phyloP scores from a whole-genome alignment of 2,888 invertebrate species.

The Stenotaenia linearis region DNA sequence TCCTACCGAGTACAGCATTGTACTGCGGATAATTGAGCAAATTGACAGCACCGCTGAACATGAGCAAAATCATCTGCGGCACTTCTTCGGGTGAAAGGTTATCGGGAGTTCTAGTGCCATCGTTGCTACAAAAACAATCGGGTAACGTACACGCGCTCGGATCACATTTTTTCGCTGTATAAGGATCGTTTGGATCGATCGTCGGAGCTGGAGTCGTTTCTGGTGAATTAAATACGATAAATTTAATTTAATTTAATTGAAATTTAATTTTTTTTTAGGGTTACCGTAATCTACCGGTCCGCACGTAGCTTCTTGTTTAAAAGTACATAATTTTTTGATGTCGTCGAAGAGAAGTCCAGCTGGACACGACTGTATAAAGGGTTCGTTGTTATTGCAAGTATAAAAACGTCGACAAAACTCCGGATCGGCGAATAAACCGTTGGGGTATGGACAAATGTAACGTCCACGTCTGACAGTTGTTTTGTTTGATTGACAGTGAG shows the following conservation, averaged over 20 bases:
- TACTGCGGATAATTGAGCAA: constrained; percentile 84
- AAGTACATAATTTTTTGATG: constrained; percentile 81
- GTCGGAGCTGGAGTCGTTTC: constrained; percentile 29
- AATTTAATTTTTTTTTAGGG: not conserved
- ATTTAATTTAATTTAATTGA: not conserved
- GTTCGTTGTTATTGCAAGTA: constrained; percentile 75
- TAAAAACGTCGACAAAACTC: constrained; percentile 40
- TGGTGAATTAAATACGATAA: not conserved
- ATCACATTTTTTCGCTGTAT: constrained; percentile 61
- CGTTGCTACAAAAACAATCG: constrained; percentile 86
- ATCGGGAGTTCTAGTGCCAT: constrained; percentile 81
- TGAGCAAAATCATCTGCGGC: constrained; percentile 86
- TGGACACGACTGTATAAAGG: constrained; percentile 81
- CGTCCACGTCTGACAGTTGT: constrained; percentile 6
- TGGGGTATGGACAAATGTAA: constrained; percentile 40
- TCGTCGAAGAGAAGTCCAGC: constrained; percentile 86
- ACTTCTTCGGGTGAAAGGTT: constrained; percentile 74
- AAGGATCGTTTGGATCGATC: constrained; percentile 66
- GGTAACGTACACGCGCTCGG: constrained; percentile 68
- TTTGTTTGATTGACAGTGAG: not conserved
- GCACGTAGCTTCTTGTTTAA: constrained; percentile 81
- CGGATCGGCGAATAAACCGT: constrained; percentile 42
- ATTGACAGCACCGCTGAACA: constrained; percentile 90
- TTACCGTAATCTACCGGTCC: constrained; percentile 62
- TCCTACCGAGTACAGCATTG: constrained; percentile 72